Evolutionary conservation across 92 coral and sea anemone species (phyloP).

Genomic region (Pocillopora meandrina): DNA sequence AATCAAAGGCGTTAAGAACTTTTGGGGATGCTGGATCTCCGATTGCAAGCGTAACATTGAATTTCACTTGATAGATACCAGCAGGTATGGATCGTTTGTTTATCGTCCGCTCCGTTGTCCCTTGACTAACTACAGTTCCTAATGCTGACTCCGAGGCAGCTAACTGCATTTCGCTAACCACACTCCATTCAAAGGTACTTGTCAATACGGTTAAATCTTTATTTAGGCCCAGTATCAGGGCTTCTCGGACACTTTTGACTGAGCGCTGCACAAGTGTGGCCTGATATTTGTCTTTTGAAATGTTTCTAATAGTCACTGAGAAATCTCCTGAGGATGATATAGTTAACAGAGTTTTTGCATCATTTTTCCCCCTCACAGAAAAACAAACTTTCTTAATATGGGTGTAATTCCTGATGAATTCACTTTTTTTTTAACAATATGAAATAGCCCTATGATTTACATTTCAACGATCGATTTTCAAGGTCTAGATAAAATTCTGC

Average conservation of each 20-base stretch:
- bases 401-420: too few species aligned
- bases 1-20: slow-evolving; percentile 9
- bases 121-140: slow-evolving; percentile 9
- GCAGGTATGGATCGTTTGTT: slow-evolving; percentile 4
- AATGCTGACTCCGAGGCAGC: slow-evolving; percentile 2
- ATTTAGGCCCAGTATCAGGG: neutral
- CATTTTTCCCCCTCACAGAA: neutral
- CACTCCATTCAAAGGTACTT: slow-evolving; percentile 14
- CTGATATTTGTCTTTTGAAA: slow-evolving; percentile 4
- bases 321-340: slow-evolving; percentile 7
- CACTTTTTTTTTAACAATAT: too few species aligned
- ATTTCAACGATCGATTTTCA: too few species aligned
- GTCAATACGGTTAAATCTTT: neutral
- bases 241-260: neutral
- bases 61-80: slow-evolving; percentile 10
- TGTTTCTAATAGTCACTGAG: too few species aligned
- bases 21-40: neutral
- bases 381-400: neutral
- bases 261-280: slow-evolving; percentile 1
- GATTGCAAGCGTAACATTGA: neutral
- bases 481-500: too few species aligned
- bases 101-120: slow-evolving; percentile 15
- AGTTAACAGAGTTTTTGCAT: too few species aligned
- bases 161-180: neutral
- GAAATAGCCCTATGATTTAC: too few species aligned